Conservation (phyloP, 2,797 vertebrate species). For the Crocidura indochinensis region DNA sequence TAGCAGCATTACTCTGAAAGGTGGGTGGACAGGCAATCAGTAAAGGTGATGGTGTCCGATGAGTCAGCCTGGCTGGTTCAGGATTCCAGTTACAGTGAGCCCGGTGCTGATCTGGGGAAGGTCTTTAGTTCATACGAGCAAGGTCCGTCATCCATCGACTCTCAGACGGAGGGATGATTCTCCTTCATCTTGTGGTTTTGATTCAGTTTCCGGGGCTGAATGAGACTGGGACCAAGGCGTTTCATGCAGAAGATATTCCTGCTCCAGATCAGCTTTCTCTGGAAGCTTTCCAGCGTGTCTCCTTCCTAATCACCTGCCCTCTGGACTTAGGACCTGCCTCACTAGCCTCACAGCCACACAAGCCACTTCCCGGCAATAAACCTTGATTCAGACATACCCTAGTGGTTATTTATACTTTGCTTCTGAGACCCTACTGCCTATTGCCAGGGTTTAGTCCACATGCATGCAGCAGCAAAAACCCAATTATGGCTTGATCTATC, state of each 20-base stretch:
- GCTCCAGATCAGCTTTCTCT: not conserved
- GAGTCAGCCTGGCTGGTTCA: not conserved
- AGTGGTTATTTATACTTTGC: not conserved
- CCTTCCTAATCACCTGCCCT: not conserved
- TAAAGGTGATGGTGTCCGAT: not conserved
- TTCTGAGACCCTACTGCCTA: not conserved
- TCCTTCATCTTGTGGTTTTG: not conserved
- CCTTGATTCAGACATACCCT: not conserved
- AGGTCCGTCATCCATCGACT: slow-evolving; percentile 61
- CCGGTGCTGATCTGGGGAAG: not conserved
- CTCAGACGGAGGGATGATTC: not conserved
- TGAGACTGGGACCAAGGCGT: not conserved
- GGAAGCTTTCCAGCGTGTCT: not conserved
- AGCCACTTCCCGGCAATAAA: not conserved
- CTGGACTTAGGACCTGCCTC: not conserved
- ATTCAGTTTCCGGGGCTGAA: not conserved
- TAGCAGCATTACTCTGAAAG: not conserved
- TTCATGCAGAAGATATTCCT: slow-evolving; percentile 20
- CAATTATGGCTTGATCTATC: not conserved
- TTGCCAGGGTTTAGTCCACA: not conserved
- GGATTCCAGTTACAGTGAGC: too few species aligned
- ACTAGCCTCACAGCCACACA: not conserved
- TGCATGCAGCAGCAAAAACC: not conserved
- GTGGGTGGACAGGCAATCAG: not conserved
- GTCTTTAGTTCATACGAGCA: slow-evolving; percentile 22